Percentiles rank a stretch among this genome's conserved stretches.
Evolutionary conservation across 2,888 invertebrate species (phyloP).

Genomic region (Hydrotaea cyrtoneurina): DNA sequence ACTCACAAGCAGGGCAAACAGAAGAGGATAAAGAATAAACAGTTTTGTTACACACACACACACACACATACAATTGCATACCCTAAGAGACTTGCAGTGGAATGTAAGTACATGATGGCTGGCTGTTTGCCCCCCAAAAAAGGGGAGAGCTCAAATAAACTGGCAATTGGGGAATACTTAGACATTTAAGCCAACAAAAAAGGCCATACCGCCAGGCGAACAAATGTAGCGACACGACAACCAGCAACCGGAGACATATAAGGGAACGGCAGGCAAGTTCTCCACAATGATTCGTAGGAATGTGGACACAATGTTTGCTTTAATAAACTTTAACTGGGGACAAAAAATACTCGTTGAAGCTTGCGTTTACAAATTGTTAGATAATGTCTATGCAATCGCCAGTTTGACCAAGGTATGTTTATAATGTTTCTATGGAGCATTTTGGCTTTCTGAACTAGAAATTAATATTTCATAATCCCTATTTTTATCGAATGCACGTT

Average conservation of each 20-base stretch:
- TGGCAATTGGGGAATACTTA: constrained; percentile 60
- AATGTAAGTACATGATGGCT: background rate
- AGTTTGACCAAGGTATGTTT: too few relatives aligned
- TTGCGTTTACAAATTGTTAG: too few relatives aligned
- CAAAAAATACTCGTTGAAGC: too few relatives aligned
- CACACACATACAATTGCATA: background rate
- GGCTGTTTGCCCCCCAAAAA: background rate
- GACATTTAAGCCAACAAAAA: constrained; percentile 32
- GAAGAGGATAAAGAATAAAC: background rate
- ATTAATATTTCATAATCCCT: too few relatives aligned
- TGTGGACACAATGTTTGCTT: constrained; percentile 47
- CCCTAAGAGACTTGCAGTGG: background rate
- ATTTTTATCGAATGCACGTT: too few relatives aligned
- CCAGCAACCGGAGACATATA: background rate
- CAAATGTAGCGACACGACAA: constrained; percentile 41
- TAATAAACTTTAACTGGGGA: constrained; percentile 48
- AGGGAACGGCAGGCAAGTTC: constrained; percentile 9
- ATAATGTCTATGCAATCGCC: too few relatives aligned
- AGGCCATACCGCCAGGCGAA: constrained; percentile 9
- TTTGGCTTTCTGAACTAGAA: too few relatives aligned
- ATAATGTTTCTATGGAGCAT: too few relatives aligned
- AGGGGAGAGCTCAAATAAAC: constrained; percentile 55
- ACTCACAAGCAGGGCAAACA: background rate
- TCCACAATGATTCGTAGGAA: background rate
- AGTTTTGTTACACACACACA: background rate